Evolutionary conservation across 2,888 invertebrate genomes (phyloP).

Genomic region (Troides oblongomaculatus): DNA sequence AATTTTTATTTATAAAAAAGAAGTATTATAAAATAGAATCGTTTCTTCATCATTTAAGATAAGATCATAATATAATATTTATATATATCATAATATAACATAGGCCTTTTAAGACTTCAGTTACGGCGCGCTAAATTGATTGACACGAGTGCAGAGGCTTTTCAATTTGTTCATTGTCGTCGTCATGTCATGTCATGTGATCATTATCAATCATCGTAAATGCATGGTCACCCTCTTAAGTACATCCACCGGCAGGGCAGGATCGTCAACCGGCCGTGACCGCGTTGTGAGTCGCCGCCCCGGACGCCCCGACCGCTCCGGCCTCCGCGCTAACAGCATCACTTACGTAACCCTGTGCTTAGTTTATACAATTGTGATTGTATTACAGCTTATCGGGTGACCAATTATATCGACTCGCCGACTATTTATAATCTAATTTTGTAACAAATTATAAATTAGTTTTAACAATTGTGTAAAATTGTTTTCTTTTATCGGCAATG

Average conservation of each 20-base stretch:
- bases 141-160: too few species aligned
- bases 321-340: conserved; percentile 36
- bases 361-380: conserved; percentile 8
- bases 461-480: neutral
- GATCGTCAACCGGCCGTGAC: conserved; percentile 56
- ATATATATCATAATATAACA: too few species aligned
- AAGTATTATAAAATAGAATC: too few species aligned
- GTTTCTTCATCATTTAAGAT: too few species aligned
- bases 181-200: neutral
- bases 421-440: neutral
- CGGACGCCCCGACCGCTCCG: conserved; percentile 30
- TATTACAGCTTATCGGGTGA: neutral
- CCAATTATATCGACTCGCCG: neutral
- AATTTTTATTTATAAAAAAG: too few species aligned
- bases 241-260: conserved; percentile 15
- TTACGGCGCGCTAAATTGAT: too few species aligned
- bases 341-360: conserved; percentile 45
- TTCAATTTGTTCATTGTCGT: too few species aligned
- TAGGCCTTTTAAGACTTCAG: too few species aligned
- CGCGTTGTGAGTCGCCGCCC: conserved; percentile 48
- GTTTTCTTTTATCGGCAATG: too few species aligned
- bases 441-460: neutral
- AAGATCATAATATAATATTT: too few species aligned
- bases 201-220: neutral
- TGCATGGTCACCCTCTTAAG: conserved; percentile 18